Percentiles rank a stretch among this genome's conserved stretches.
Evolutionary conservation across 1,140 invertebrate species (phyloP).

Genomic region (Tyrophagus putrescentiae): DNA sequence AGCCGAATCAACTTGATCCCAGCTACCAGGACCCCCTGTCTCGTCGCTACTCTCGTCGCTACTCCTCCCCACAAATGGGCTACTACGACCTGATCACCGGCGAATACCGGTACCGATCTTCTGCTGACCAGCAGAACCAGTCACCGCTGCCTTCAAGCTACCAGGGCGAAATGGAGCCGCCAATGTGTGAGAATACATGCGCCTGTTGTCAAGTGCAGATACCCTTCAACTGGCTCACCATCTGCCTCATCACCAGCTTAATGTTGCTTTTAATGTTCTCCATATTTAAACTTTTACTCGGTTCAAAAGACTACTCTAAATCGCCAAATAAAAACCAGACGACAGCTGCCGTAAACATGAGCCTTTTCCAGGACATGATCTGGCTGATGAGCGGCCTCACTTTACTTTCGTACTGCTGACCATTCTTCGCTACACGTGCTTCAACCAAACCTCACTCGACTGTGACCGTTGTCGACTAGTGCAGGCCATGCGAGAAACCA

Average conservation of each 20-base stretch:
- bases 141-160: background rate
- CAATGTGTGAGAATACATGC: conserved; percentile 17
- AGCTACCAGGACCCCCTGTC: too few relatives aligned
- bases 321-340: too few relatives aligned
- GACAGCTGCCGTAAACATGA: background rate
- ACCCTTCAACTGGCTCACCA: conserved; percentile 20
- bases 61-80: conserved; percentile 11
- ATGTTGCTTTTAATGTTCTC: conserved; percentile 17
- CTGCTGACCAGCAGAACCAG: background rate
- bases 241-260: conserved; percentile 16
- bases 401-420: background rate
- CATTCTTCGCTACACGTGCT: background rate
- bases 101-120: conserved; percentile 14
- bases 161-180: conserved; percentile 10
- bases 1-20: too few relatives aligned
- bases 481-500: background rate
- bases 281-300: background rate
- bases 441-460: background rate
- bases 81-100: conserved; percentile 16
- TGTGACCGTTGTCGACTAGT: background rate
- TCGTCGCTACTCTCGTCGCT: too few relatives aligned
- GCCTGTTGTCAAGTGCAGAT: conserved; percentile 14
- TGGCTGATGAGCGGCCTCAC: background rate
- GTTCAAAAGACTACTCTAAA: too few relatives aligned
- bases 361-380: conserved; percentile 5